Percentiles rank a stretch among this genome's conserved stretches.
These are phyloP conservation scores for Dolichallabes microphthalmus DNA, from an alignment of 2,113 vertebrate genomes.

Conservation along the genomic window DNA sequence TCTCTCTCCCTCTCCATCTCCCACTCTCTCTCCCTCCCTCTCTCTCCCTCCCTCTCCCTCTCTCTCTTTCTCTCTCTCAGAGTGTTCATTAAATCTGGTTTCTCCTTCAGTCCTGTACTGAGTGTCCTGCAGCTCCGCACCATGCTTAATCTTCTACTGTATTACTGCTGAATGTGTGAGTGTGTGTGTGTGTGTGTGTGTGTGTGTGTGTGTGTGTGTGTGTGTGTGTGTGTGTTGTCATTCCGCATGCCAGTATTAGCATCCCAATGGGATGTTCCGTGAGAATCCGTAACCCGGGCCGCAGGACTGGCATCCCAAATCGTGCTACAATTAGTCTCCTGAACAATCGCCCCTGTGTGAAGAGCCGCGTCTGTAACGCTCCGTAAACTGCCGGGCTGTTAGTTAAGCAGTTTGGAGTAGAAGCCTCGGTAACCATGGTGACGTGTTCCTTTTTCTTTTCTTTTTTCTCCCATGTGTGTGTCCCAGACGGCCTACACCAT, in stretches of 20 bases:
- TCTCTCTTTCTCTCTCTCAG: background rate
- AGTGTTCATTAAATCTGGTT: background rate
- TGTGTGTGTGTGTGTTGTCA: background rate
- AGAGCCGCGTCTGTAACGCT: slow-evolving; percentile 59
- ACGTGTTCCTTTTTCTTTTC: slow-evolving; percentile 52
- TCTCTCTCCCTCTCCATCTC: too few species aligned
- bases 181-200: background rate
- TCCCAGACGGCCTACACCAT: slow-evolving; percentile 95
- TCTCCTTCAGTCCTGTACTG: slow-evolving; percentile 3
- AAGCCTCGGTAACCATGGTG: slow-evolving; percentile 70
- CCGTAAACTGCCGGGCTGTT: slow-evolving; percentile 61
- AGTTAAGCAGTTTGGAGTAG: slow-evolving; percentile 61
- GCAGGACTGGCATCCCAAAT: slow-evolving; percentile 58
- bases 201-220: slow-evolving; percentile 14
- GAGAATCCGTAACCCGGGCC: slow-evolving; percentile 39
- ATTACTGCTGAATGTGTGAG: background rate
- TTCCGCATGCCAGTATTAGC: slow-evolving; percentile 40
- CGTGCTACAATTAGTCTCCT: slow-evolving; percentile 63
- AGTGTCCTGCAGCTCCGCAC: background rate
- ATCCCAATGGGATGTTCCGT: slow-evolving; percentile 41
- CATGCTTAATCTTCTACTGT: background rate
- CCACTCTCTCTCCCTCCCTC: too few species aligned
- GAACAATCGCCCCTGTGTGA: slow-evolving; percentile 71
- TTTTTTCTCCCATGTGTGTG: slow-evolving; percentile 1
- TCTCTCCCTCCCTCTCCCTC: too few species aligned